Evolutionary conservation across 2,113 vertebrate species (phyloP).

Genomic region (Cyrtonyx montezumae): DNA sequence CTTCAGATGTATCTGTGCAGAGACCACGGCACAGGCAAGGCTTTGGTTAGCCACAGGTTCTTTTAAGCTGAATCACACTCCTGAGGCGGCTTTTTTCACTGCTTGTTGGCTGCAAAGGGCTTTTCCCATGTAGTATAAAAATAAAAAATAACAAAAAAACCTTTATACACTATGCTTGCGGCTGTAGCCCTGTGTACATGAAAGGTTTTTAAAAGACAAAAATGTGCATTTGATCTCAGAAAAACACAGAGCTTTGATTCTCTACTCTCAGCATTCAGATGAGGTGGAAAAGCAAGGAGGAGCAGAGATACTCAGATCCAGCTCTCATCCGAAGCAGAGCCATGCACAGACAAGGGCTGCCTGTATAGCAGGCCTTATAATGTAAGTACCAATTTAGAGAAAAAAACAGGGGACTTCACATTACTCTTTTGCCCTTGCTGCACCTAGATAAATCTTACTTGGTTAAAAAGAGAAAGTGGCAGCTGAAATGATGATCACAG

Average conservation of each 20-base stretch:
- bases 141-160: no score
- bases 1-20: rapidly evolving
- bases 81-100: neutral
- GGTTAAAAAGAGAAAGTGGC: neutral
- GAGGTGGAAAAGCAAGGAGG: neutral
- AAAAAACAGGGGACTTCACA: neutral
- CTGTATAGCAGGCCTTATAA: neutral
- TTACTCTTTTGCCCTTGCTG: neutral
- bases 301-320: neutral
- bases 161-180: rapidly evolving
- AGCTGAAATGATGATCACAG: neutral
- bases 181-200: neutral
- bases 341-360: rapidly evolving
- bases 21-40: neutral
- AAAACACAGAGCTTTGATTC: neutral
- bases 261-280: neutral
- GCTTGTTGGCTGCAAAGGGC: neutral
- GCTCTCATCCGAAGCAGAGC: neutral
- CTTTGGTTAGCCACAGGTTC: neutral
- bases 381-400: neutral
- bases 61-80: neutral
- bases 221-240: neutral
- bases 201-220: neutral
- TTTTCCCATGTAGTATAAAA: neutral
- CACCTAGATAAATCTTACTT: neutral